A percentile compares a stretch with the other conserved stretches of the same genome.
Conservation (phyloP, 2,888 invertebrate genomes). For the Lacanobia wlatinum region DNA sequence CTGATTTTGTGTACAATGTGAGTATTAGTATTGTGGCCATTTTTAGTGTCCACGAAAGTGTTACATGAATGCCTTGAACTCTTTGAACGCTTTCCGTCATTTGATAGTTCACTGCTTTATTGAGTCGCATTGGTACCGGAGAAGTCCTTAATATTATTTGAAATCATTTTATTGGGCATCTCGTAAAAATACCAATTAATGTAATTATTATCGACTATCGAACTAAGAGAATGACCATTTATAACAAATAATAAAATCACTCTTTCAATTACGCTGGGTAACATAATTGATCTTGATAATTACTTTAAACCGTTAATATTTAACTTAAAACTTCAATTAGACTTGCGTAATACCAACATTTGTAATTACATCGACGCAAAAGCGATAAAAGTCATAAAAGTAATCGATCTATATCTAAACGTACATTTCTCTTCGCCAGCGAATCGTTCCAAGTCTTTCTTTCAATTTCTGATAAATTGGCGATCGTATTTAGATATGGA, state of each 20-base stretch:
- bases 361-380: slow-evolving; percentile 30
- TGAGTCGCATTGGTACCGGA: not conserved
- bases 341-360: slow-evolving; percentile 43
- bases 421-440: slow-evolving; percentile 42
- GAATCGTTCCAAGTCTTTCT: slow-evolving; percentile 13
- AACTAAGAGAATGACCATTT: slow-evolving; percentile 6
- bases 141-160: too few relatives aligned
- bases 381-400: slow-evolving; percentile 51
- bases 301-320: slow-evolving; percentile 25
- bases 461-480: slow-evolving; percentile 16
- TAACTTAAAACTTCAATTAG: slow-evolving; percentile 28
- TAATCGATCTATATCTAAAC: slow-evolving; percentile 41
- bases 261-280: slow-evolving; percentile 28
- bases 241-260: not conserved
- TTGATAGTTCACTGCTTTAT: not conserved
- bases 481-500: slow-evolving; percentile 23
- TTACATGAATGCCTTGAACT: not conserved
- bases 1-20: not conserved
- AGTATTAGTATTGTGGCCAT: too few relatives aligned
- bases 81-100: not conserved
- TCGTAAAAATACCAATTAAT: not conserved
- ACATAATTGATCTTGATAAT: slow-evolving; percentile 40
- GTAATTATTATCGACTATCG: slow-evolving; percentile 19
- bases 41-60: not conserved
- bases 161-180: not conserved